These are phyloP conservation scores for Turnix velox DNA, from an alignment of 2,113 vertebrate genomes.

Conservation along the genomic window DNA sequence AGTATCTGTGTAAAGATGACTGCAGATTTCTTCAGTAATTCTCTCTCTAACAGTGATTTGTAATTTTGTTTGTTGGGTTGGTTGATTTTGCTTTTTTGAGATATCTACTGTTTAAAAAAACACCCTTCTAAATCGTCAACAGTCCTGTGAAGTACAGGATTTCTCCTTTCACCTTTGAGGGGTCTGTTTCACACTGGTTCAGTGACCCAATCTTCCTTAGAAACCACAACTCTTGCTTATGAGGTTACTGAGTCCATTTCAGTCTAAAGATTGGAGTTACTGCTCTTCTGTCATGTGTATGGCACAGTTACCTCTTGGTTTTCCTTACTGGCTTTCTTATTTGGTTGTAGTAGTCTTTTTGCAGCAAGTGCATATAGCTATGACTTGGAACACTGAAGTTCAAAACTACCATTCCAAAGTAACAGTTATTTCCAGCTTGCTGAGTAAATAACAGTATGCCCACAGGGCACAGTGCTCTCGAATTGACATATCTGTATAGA, in stretches of 20 bases:
- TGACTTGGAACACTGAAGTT: not conserved
- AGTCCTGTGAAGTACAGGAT: not conserved
- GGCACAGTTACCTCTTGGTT: not conserved
- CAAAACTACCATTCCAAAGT: not conserved
- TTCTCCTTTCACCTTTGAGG: not conserved
- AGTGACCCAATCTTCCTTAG: not conserved
- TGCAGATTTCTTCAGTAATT: not conserved
- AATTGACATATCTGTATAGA: not conserved
- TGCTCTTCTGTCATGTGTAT: not conserved
- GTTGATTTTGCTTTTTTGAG: not conserved
- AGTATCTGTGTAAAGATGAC: not conserved
- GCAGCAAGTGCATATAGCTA: not conserved
- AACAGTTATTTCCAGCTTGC: accelerated
- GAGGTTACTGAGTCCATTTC: not conserved
- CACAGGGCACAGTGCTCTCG: not conserved
- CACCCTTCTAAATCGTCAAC: not conserved
- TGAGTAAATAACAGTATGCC: not conserved
- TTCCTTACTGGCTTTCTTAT: not conserved
- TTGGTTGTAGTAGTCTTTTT: not conserved
- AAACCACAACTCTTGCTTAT: not conserved
- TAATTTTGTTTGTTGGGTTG: not conserved
- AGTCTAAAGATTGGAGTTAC: not conserved
- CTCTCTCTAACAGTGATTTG: not conserved
- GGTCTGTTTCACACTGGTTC: accelerated
- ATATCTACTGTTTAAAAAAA: not conserved